Percentiles rank a stretch among this genome's conserved stretches.
These are phyloP conservation scores for Tetragonula clypearis DNA, from an alignment of 1,140 invertebrate species.

Conservation along the genomic window DNA sequence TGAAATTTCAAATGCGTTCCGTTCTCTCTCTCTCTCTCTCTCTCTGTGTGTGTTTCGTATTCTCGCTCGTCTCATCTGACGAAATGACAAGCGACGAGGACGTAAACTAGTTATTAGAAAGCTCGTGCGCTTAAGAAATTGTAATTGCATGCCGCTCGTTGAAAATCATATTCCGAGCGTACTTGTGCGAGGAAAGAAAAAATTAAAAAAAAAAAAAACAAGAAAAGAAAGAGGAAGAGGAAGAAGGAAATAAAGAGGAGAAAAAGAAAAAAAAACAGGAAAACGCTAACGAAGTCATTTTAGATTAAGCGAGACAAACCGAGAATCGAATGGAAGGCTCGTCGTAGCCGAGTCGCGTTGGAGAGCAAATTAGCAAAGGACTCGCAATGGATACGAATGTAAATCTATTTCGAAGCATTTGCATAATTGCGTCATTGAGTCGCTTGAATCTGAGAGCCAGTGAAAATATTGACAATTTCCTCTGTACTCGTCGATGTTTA, in stretches of 20 bases:
- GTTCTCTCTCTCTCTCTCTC: background rate
- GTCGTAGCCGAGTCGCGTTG: background rate
- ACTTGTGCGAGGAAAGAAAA: background rate
- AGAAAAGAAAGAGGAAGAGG: too few relatives aligned
- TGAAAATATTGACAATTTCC: background rate
- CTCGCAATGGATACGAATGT: constrained; percentile 12
- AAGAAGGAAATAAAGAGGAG: too few relatives aligned
- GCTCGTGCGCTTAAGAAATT: constrained; percentile 3
- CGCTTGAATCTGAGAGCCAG: background rate
- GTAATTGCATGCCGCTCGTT: constrained; percentile 5
- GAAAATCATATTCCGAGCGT: constrained; percentile 1
- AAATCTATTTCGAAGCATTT: constrained; percentile 18
- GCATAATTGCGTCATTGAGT: constrained; percentile 1
- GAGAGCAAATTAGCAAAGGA: constrained; percentile 5
- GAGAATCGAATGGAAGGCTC: background rate
- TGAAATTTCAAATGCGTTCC: background rate
- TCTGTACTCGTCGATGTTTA: background rate
- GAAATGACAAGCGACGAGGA: constrained; percentile 16
- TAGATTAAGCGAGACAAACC: background rate
- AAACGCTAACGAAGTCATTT: background rate
- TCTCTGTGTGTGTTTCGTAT: background rate
- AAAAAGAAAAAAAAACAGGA: background rate
- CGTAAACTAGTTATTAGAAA: constrained; percentile 16
- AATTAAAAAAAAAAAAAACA: too few relatives aligned
- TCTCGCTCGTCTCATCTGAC: background rate